These are phyloP conservation scores for Premnoplex brunnescens DNA, from an alignment of 2,797 vertebrate genomes.

Conservation along the genomic window DNA sequence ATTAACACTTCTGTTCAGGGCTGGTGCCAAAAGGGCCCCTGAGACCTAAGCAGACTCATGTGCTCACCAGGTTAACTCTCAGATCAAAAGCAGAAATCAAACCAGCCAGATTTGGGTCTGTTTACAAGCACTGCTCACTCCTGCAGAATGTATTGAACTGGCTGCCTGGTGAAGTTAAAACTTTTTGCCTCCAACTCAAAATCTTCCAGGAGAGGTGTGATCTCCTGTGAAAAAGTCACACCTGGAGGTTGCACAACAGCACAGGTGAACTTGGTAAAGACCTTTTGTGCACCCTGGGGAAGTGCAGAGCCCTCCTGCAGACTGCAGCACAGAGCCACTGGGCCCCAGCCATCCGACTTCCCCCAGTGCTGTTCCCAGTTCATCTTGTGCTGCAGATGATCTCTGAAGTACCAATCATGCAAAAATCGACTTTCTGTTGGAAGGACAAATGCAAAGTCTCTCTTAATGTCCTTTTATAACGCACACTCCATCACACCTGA, in stretches of 20 bases:
- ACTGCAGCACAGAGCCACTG: not conserved
- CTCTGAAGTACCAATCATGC: constrained; percentile 28
- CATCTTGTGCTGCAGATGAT: not conserved
- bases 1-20: not conserved
- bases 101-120: not conserved
- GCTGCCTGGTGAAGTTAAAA: not conserved
- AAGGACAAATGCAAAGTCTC: constrained; percentile 72
- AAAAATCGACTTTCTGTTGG: constrained; percentile 67
- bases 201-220: not conserved
- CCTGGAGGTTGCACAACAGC: not conserved
- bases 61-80: not conserved
- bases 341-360: not conserved
- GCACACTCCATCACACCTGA: constrained; percentile 61
- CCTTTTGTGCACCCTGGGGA: not conserved
- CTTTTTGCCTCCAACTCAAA: not conserved
- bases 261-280: rapidly evolving
- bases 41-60: not conserved
- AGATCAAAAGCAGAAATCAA: not conserved
- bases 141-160: not conserved
- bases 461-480: constrained; percentile 41
- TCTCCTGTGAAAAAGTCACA: not conserved
- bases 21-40: not conserved
- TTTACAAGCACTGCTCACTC: not conserved
- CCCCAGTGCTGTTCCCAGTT: not conserved
- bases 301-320: not conserved